A percentile compares a stretch with the other conserved stretches of the same genome.
These are phyloP conservation scores for Phengaris arion DNA, from an alignment of 2,888 invertebrate species.

Conservation along the genomic window DNA sequence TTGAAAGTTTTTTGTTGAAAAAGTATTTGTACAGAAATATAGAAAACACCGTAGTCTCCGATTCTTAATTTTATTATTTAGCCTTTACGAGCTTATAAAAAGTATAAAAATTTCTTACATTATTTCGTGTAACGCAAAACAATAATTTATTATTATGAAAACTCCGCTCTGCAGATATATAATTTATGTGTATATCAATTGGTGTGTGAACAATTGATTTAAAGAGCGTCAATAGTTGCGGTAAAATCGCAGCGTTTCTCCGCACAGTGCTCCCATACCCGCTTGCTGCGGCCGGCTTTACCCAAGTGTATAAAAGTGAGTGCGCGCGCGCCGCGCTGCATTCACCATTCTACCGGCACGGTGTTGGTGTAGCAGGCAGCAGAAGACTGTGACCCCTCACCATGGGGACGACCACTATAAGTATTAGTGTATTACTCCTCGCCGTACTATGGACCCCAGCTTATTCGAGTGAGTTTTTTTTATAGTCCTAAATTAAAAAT, in stretches of 20 bases:
- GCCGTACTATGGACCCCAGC: constrained; percentile 72
- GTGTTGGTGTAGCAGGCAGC: not conserved
- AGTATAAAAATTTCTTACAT: no score
- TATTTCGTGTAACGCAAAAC: no score
- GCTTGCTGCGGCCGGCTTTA: not conserved
- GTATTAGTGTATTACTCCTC: constrained; percentile 68
- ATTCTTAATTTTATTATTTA: no score
- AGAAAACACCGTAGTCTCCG: no score
- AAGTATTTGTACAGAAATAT: no score
- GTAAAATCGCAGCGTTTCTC: not conserved
- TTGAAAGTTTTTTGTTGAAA: no score
- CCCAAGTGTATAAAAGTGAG: not conserved
- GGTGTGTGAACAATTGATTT: no score
- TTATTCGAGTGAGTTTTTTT: constrained; percentile 58
- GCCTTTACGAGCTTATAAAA: no score
- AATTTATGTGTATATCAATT: not conserved
- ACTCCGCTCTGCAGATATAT: not conserved
- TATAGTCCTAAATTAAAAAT: constrained; percentile 1
- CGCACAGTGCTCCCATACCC: not conserved
- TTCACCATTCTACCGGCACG: not conserved
- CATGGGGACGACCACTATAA: constrained; percentile 68
- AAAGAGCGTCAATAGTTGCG: not conserved
- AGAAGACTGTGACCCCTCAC: constrained; percentile 51
- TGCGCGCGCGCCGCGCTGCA: constrained; percentile 12
- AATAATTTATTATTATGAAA: not conserved